Evolutionary conservation across 2,113 vertebrate genomes (phyloP).

Genomic region (Sarotherodon lohbergeri): DNA sequence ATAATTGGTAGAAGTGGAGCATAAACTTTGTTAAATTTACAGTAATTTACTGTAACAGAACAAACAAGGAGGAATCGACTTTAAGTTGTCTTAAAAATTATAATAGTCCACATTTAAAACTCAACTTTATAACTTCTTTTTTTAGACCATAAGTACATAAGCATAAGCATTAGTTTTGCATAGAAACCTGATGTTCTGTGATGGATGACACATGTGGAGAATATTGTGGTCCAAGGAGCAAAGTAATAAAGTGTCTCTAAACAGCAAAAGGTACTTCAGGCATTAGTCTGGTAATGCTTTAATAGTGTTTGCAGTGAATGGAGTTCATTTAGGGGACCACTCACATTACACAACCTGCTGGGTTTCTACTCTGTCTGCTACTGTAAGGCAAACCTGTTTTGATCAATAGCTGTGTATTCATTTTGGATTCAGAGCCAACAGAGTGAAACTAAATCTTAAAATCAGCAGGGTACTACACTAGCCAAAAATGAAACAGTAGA

Average conservation of each 20-base stretch:
- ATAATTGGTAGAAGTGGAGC: background rate
- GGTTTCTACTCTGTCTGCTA: background rate
- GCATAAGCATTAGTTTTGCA: background rate
- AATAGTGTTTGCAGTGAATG: background rate
- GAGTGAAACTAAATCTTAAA: background rate
- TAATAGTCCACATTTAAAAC: background rate
- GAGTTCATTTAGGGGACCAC: background rate
- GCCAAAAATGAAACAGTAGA: background rate
- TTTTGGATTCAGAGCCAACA: background rate
- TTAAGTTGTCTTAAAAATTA: background rate
- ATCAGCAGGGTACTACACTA: background rate
- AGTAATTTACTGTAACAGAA: background rate
- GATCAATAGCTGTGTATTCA: background rate
- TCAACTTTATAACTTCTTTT: background rate
- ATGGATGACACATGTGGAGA: background rate
- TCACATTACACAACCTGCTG: background rate
- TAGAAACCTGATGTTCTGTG: background rate
- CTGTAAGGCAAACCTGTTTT: background rate
- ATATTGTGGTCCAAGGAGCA: background rate
- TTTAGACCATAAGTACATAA: background rate
- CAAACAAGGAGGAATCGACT: background rate
- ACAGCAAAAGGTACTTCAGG: background rate
- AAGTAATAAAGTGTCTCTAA: background rate
- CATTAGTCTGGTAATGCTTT: background rate
- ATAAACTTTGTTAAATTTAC: background rate